These are phyloP conservation scores for Drosophila lowei DNA, from an alignment of 1,140 invertebrate species.

Conservation along the genomic window DNA sequence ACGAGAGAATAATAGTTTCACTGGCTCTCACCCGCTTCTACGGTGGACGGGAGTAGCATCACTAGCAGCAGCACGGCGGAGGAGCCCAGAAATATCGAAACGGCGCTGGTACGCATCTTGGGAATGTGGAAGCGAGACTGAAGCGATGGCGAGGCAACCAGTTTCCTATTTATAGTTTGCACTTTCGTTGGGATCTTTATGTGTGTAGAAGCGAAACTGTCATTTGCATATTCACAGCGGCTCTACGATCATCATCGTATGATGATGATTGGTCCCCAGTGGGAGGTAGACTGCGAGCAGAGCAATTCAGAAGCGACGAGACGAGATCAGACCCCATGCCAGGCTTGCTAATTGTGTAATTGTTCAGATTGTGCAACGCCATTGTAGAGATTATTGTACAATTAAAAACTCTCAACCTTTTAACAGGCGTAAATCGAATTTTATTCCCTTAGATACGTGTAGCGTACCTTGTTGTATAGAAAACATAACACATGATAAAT, in stretches of 20 bases:
- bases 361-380: slow-evolving; percentile 9
- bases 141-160: slow-evolving; percentile 26
- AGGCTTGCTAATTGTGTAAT: slow-evolving; percentile 12
- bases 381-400: neutral
- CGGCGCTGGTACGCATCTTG: slow-evolving; percentile 42
- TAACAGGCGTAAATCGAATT: too few species aligned
- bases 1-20: accelerated
- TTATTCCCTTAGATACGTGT: too few species aligned
- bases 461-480: neutral
- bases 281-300: too few species aligned
- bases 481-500: neutral
- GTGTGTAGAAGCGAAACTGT: slow-evolving; percentile 42
- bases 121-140: slow-evolving; percentile 41
- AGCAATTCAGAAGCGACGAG: too few species aligned
- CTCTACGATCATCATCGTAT: too few species aligned
- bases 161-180: slow-evolving; percentile 69
- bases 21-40: slow-evolving; percentile 37
- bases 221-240: slow-evolving; percentile 50
- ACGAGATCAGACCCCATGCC: too few species aligned
- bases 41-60: neutral
- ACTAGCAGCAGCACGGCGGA: slow-evolving; percentile 15
- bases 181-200: neutral
- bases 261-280: too few species aligned
- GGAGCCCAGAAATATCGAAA: slow-evolving; percentile 13
- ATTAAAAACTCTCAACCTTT: too few species aligned